A percentile compares a stretch with the other conserved stretches of the same genome.
Conservation (phyloP, 2,888 invertebrate species). For the Drosophila incognita region DNA sequence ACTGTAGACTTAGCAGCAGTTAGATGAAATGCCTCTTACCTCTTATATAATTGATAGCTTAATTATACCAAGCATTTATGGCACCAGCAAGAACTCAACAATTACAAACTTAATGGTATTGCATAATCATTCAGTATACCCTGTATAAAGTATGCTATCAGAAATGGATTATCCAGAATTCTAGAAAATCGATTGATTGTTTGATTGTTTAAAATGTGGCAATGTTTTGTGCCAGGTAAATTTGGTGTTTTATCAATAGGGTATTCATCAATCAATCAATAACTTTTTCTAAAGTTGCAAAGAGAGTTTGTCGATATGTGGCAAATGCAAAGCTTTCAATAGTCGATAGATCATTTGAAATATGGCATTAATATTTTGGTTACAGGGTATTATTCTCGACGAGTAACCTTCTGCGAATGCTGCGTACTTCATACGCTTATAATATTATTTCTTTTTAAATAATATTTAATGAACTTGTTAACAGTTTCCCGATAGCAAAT, state of each 20-base stretch:
- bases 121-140: slow-evolving; percentile 13
- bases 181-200: not conserved
- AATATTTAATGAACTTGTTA: slow-evolving; percentile 77
- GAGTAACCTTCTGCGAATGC: not conserved
- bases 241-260: too few relatives aligned
- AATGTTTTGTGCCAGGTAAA: not conserved
- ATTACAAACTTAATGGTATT: slow-evolving; percentile 1
- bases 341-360: not conserved
- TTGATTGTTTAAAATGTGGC: not conserved
- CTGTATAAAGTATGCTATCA: not conserved
- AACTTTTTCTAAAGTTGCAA: not conserved
- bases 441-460: slow-evolving; percentile 25
- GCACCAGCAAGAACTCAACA: slow-evolving; percentile 35
- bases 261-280: not conserved
- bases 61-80: slow-evolving; percentile 30
- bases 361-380: accelerated
- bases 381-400: slow-evolving; percentile 1
- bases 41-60: slow-evolving; percentile 40
- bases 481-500: slow-evolving; percentile 73
- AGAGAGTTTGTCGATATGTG: not conserved
- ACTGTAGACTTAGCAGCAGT: slow-evolving; percentile 68
- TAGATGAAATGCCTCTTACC: slow-evolving; percentile 38
- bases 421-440: slow-evolving; percentile 4
- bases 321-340: not conserved
- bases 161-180: not conserved